Conservation (phyloP, 2,113 vertebrate genomes). For the Cavia porcellus region DNA sequence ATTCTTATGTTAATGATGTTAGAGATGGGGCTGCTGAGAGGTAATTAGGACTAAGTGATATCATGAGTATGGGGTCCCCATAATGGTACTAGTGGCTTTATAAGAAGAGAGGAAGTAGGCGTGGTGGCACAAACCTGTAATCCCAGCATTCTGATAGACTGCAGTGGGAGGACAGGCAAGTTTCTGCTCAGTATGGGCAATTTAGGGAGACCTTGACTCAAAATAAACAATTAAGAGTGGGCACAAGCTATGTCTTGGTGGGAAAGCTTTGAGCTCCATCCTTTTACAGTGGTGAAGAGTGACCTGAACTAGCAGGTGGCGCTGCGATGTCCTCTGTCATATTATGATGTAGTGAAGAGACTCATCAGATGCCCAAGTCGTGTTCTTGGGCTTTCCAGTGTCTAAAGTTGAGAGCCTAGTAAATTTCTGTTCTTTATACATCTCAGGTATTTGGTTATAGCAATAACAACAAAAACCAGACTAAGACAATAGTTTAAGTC, state of each 20-base stretch:
- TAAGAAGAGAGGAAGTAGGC: background rate
- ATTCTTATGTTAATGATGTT: background rate
- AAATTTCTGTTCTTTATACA: background rate
- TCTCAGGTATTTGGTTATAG: background rate
- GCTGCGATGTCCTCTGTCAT: background rate
- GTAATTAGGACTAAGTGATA: background rate
- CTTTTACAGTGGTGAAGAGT: background rate
- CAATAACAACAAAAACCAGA: background rate
- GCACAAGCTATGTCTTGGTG: background rate
- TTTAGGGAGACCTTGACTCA: background rate
- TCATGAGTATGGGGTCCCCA: background rate
- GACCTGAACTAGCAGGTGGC: background rate
- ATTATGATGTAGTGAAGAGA: background rate
- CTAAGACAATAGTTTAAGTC: background rate
- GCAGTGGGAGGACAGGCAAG: background rate
- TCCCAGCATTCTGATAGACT: background rate
- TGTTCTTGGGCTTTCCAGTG: background rate
- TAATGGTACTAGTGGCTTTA: background rate
- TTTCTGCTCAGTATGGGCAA: background rate
- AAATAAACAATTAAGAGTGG: background rate
- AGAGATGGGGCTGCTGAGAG: background rate
- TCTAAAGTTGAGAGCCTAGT: background rate
- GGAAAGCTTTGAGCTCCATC: background rate
- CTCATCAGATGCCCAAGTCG: background rate
- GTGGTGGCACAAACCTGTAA: background rate